Base-by-base conservation (phyloP, 2,113 vertebrate genomes). In the Pseudopipra pipra region DNA sequence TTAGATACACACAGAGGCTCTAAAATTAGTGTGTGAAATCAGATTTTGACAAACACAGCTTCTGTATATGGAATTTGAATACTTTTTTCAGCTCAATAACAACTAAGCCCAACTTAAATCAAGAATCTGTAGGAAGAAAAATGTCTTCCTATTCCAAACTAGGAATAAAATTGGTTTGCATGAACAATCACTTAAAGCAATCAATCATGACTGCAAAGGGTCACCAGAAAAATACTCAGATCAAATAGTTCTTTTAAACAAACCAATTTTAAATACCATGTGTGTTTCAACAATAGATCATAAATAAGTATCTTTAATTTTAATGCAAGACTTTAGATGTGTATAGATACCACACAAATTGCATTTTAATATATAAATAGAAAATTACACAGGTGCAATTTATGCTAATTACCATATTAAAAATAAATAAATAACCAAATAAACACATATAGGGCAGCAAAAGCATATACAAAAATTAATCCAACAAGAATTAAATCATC, bases 201-300 rank as follows among this genome's bases (percentile, higher is more conserved):
- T 11, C n/a, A 49, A 68, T 43, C 20, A 58, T 3, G 14, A 75
- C 11, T 39, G 39, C 39, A 85, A 80, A 74, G 14, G 33, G 16
- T 43, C 66, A 75, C 21, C 52, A 91, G 41, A 70, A 87, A 79
- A 78, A 78, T 14, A 93, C 6, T 52, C n/a, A 8, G 37, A 70
- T 58, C 27, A 84, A 74, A 12, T 41, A 72, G 19, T 78, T 78
- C 8, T 91, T 89, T 84, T 71, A 52, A 67, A 58, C 28, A 62
- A 28, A 74, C 15, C 9, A 22, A 75, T 44, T 74, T 71, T 35
- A 89, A 85, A 72, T 43, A 78, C 7, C 25, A 39, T 19, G 31
- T 1, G 5, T 37, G 3, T 47, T 87, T 33, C 54, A 85, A 35
- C 17, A 79, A 22, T 0, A 56, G 11, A 79, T 43, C 2, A 1